phyloP scores from a whole-genome alignment of 1,140 invertebrate genomes.

The Coenobita brevimanus region DNA sequence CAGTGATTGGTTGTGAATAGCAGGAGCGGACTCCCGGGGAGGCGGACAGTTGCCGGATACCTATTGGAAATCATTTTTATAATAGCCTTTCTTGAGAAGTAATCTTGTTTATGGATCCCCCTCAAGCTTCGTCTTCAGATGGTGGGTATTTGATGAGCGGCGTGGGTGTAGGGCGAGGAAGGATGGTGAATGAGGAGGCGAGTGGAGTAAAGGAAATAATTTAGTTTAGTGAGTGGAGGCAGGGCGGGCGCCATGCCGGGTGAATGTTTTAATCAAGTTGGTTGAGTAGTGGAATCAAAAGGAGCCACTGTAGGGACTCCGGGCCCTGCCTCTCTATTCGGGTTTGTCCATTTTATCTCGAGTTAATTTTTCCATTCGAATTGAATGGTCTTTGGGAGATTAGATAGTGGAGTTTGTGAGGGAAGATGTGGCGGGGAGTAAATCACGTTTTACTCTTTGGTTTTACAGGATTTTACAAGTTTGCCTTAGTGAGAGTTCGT shows the following conservation, averaged over 20 bases:
- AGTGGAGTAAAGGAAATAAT: not conserved
- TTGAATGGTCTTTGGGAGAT: slow-evolving; percentile 52
- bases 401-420: not conserved
- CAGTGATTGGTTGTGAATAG: slow-evolving; percentile 67
- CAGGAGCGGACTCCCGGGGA: slow-evolving; percentile 53
- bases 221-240: too few species aligned
- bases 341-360: too few species aligned
- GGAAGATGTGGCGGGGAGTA: not conserved
- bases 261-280: slow-evolving; percentile 66
- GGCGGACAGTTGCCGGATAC: slow-evolving; percentile 42
- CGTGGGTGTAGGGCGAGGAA: not conserved
- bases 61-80: slow-evolving; percentile 29
- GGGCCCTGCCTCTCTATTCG: not conserved
- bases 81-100: slow-evolving; percentile 7
- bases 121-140: not conserved
- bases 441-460: too few species aligned
- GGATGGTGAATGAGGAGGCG: not conserved
- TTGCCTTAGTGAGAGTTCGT: too few species aligned
- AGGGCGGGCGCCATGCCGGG: not conserved
- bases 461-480: too few species aligned
- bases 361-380: slow-evolving; percentile 39
- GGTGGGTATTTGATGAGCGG: not conserved
- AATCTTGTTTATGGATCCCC: slow-evolving; percentile 23
- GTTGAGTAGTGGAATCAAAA: slow-evolving; percentile 58
- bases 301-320: not conserved